Percentiles rank a stretch among this genome's conserved stretches.
Evolutionary conservation across 2,888 invertebrate genomes (phyloP).

Genomic region (Athetis lepigone): DNA sequence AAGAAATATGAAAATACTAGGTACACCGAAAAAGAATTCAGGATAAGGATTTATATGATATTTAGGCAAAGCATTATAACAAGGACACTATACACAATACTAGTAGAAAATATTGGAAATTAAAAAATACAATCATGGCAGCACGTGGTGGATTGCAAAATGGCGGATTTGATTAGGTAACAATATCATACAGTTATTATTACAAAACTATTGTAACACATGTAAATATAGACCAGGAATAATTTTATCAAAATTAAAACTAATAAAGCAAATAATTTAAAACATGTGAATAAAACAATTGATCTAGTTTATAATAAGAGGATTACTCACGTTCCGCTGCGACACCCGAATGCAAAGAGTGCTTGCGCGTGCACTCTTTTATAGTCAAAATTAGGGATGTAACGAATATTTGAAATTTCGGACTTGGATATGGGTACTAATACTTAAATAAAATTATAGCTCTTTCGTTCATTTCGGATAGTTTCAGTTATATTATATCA

Average conservation of each 20-base stretch:
- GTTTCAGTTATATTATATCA: too few species aligned
- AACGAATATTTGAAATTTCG: too few species aligned
- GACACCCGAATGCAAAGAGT: constrained; percentile 59
- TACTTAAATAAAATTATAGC: too few species aligned
- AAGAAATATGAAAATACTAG: constrained; percentile 1
- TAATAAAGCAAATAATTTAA: background rate
- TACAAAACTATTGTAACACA: background rate
- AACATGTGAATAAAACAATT: background rate
- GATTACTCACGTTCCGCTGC: constrained; percentile 64
- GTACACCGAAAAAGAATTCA: background rate
- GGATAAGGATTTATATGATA: background rate
- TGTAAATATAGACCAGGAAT: background rate
- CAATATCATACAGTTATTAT: background rate
- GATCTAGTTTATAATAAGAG: constrained; percentile 1
- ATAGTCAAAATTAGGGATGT: constrained; percentile 45
- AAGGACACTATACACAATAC: background rate
- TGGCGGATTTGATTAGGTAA: constrained; percentile 19
- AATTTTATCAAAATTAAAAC: background rate
- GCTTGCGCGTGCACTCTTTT: constrained; percentile 35
- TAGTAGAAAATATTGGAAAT: background rate
- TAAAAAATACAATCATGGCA: background rate
- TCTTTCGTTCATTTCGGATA: too few species aligned
- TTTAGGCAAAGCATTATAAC: background rate
- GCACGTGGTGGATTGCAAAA: constrained; percentile 40
- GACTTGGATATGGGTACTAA: too few species aligned